A percentile compares a stretch with the other conserved stretches of the same genome.
Conservation (phyloP, 2,113 vertebrate genomes). For the Crotalus tigris region DNA sequence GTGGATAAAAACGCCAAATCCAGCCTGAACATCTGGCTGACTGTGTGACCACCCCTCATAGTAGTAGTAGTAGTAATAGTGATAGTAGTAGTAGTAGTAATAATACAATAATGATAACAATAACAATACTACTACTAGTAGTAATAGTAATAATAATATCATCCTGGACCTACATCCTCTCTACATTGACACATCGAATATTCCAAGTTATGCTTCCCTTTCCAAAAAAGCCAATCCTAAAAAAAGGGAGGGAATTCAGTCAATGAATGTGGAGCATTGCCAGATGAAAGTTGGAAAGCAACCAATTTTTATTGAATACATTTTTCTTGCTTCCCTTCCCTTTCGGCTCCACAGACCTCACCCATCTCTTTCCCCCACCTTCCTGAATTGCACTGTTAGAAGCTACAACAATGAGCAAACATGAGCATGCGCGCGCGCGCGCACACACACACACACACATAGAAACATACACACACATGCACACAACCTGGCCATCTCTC, state of each 20-base stretch:
- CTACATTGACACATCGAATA: not conserved
- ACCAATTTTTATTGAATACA: not conserved
- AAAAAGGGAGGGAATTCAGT: not conserved
- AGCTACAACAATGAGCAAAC: slow-evolving; percentile 47
- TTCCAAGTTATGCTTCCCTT: not conserved
- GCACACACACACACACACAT: slow-evolving; percentile 1
- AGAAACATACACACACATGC: slow-evolving; percentile 26
- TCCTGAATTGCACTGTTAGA: slow-evolving; percentile 48
- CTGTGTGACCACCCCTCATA: not conserved
- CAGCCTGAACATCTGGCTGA: not conserved
- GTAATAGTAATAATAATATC: too few species aligned
- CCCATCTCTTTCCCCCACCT: not conserved
- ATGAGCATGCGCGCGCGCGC: not conserved
- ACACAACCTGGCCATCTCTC: not conserved
- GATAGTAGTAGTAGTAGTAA: too few species aligned
- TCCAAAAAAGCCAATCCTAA: not conserved
- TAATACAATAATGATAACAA: too few species aligned
- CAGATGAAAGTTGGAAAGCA: not conserved
- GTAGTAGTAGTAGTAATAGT: not conserved
- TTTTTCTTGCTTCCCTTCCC: not conserved
- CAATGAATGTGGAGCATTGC: not conserved
- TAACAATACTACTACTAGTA: too few species aligned
- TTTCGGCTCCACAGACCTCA: not conserved
- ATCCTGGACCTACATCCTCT: not conserved
- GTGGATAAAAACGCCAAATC: not conserved